These are phyloP conservation scores for Prenolepis imparis DNA, from an alignment of 2,888 invertebrate genomes.

Conservation along the genomic window DNA sequence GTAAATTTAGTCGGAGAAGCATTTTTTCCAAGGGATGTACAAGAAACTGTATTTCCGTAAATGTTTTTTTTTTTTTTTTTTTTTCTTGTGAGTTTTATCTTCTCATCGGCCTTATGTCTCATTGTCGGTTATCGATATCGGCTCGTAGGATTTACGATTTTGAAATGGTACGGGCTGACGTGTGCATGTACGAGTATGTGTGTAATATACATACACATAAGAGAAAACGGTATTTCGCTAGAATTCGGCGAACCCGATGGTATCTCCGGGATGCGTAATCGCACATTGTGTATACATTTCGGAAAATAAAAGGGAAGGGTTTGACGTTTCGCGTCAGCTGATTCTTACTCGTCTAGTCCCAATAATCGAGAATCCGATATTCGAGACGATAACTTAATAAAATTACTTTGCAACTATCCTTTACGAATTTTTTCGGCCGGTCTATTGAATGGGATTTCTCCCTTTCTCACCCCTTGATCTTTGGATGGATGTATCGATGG, in stretches of 20 bases:
- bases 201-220: neutral
- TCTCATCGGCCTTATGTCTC: neutral
- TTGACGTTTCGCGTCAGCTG: neutral
- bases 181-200: conserved; percentile 9
- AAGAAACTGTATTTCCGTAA: conserved; percentile 5
- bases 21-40: neutral
- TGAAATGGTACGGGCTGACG: conserved; percentile 38
- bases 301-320: conserved; percentile 4
- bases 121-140: conserved; percentile 38
- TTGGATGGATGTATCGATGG: neutral
- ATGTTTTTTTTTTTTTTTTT: neutral
- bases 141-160: conserved; percentile 46
- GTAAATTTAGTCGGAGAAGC: conserved; percentile 5
- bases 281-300: neutral
- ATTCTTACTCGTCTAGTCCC: neutral
- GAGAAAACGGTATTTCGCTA: neutral
- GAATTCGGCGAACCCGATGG: neutral
- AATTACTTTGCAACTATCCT: too few relatives aligned
- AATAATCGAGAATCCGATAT: neutral
- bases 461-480: neutral
- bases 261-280: neutral
- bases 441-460: conserved; percentile 13
- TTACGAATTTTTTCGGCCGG: neutral
- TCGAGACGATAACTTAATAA: too few relatives aligned
- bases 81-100: neutral